Percentiles rank a stretch among this genome's conserved stretches.
These are phyloP conservation scores for Synergus gifuensis DNA, from an alignment of 2,888 invertebrate species.

Conservation along the genomic window DNA sequence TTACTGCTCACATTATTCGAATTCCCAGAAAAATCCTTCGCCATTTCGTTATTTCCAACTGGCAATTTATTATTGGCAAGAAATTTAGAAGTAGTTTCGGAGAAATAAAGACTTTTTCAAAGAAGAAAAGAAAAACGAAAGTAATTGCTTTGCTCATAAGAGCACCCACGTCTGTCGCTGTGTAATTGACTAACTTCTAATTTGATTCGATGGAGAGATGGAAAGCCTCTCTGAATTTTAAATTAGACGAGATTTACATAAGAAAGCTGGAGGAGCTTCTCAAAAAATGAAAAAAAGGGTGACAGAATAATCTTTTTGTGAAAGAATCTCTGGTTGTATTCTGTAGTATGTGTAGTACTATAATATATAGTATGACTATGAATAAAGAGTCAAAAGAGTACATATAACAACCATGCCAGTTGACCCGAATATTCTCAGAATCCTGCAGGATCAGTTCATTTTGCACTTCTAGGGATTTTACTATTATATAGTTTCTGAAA, in stretches of 20 bases:
- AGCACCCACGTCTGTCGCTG: not conserved
- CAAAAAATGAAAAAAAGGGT: not conserved
- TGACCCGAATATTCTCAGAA: constrained; percentile 53
- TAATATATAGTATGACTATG: too few relatives aligned
- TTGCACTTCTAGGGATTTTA: constrained; percentile 46
- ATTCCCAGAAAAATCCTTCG: not conserved
- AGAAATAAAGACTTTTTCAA: not conserved
- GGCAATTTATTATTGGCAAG: not conserved
- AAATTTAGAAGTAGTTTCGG: not conserved
- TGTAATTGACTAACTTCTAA: not conserved
- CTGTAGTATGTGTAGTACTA: not conserved
- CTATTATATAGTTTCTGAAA: not conserved
- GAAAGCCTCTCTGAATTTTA: not conserved
- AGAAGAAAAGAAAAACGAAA: not conserved
- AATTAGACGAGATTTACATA: not conserved
- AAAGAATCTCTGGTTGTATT: not conserved
- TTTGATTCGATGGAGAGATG: not conserved
- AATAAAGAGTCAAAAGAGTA: not conserved
- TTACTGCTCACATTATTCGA: not conserved
- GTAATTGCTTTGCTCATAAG: too few relatives aligned
- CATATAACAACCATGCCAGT: constrained; percentile 43
- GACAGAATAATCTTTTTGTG: not conserved
- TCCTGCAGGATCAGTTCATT: constrained; percentile 53
- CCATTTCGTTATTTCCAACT: not conserved
- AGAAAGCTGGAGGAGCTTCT: not conserved